These are phyloP conservation scores for Pachypsylla venusta DNA, from an alignment of 1,140 invertebrate species.

Conservation along the genomic window DNA sequence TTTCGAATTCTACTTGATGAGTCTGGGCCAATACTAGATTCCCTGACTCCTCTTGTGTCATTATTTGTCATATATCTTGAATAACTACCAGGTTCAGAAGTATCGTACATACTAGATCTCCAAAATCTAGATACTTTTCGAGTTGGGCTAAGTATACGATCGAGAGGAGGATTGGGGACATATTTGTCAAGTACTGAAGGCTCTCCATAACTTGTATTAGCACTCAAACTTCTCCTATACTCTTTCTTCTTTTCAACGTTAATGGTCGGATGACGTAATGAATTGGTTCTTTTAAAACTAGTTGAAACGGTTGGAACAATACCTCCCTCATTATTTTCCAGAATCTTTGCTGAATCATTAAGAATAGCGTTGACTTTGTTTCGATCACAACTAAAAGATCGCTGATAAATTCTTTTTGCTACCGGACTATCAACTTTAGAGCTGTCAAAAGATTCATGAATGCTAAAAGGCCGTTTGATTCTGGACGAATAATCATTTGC, in stretches of 20 bases:
- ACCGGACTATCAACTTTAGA: conserved; percentile 2
- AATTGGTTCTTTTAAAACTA: background rate
- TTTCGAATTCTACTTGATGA: conserved; percentile 19
- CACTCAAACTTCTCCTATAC: background rate
- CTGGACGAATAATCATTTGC: background rate
- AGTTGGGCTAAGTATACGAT: conserved; percentile 1
- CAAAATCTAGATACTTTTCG: conserved; percentile 52
- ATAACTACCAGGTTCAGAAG: conserved; percentile 38
- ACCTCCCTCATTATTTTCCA: background rate
- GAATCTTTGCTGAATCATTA: background rate
- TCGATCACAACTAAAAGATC: background rate
- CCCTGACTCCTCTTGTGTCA: conserved; percentile 18
- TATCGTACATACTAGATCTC: conserved; percentile 61
- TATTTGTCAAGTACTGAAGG: conserved; percentile 14
- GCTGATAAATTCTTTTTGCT: conserved; percentile 2
- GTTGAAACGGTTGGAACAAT: background rate
- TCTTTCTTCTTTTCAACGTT: background rate
- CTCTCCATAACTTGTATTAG: conserved; percentile 7
- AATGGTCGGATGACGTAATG: conserved; percentile 7
- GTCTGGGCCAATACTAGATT: conserved; percentile 28
- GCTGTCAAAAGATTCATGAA: background rate
- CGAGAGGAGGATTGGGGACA: background rate
- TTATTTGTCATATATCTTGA: conserved; percentile 16
- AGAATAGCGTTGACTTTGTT: conserved; percentile 1
- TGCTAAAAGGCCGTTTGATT: background rate